Evolutionary conservation across 2,888 invertebrate genomes (phyloP), one percentile per base, ranked within the genome.

Genomic region (Flexamia atlantica): DNA sequence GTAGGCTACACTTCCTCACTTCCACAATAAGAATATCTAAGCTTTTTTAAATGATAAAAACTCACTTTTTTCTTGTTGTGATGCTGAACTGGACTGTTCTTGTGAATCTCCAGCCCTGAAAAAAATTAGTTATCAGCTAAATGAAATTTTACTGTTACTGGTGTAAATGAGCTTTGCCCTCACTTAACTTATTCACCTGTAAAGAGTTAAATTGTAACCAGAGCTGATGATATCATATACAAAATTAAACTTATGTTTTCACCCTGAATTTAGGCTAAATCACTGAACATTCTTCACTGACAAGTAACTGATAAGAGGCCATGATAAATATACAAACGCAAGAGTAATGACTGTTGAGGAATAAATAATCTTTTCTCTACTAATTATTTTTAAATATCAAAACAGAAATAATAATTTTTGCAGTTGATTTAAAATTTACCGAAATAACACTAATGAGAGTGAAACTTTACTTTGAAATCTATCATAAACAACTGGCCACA

Each of bases 11-110:
- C n/a, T n/a, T n/a, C n/a, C n/a, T n/a, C n/a, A n/a, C n/a, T n/a
- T n/a, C n/a, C n/a, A n/a, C n/a, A n/a, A n/a, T n/a, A n/a, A n/a
- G n/a, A 36, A 9, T 36, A 9, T 36, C 36, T 7, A 36, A 7
- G 36, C 36, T 36, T 36, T 7, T 36, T 36, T 36, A 36, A 36
- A 9, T 36, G 36, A 36, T 36, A 50, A 50, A n/a, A 36, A 57
- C 57, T 57, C n/a, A 57, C 57, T 57, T 57, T n/a, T n/a, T 4
- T 23, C 20, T 57, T 57, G 20, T 57, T 57, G 20, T 17, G 57
- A 57, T 7, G 57, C 20, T 57, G 57, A 57, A 57, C 57, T 7
- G 3, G 57, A 7, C 23, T 57, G 57, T 57, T 57, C 57, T 36
- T 36, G 23, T 17, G 23, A 23, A 2, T 3, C 57, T 23, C 23